Percentiles rank a stretch among this genome's conserved stretches.
These are phyloP conservation scores for Silurus aristotelis DNA, from an alignment of 2,797 vertebrate genomes.

Conservation along the genomic window DNA sequence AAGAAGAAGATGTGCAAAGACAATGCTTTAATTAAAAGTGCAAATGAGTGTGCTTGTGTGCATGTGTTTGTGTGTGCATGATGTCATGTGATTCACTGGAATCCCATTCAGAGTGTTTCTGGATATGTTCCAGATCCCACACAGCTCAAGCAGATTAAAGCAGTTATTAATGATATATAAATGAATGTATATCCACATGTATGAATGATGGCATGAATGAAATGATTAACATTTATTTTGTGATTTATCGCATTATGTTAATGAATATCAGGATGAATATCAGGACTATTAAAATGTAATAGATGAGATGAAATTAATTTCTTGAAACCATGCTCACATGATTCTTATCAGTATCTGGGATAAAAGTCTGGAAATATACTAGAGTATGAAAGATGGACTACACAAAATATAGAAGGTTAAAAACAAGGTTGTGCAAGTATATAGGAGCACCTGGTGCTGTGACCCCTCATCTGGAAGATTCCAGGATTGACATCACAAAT, in stretches of 20 bases:
- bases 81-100: not conserved
- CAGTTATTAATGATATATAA: not conserved
- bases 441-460: not conserved
- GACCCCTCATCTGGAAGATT: not conserved
- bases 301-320: not conserved
- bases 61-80: not conserved
- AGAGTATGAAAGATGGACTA: not conserved
- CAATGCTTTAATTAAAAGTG: not conserved
- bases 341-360: not conserved
- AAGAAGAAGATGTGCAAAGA: not conserved
- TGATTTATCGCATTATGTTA: not conserved
- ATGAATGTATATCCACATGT: not conserved
- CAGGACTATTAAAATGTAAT: not conserved
- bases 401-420: not conserved
- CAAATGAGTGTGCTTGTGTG: not conserved
- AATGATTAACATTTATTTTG: not conserved
- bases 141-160: not conserved
- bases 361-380: no score
- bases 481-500: not conserved
- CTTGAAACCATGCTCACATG: not conserved
- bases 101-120: constrained; percentile 11
- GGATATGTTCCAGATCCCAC: not conserved
- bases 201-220: not conserved
- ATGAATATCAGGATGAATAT: not conserved
- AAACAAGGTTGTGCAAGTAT: not conserved